phyloP scores from a whole-genome alignment of 2,888 invertebrate genomes.

The Orthonychiurus folsomi region DNA sequence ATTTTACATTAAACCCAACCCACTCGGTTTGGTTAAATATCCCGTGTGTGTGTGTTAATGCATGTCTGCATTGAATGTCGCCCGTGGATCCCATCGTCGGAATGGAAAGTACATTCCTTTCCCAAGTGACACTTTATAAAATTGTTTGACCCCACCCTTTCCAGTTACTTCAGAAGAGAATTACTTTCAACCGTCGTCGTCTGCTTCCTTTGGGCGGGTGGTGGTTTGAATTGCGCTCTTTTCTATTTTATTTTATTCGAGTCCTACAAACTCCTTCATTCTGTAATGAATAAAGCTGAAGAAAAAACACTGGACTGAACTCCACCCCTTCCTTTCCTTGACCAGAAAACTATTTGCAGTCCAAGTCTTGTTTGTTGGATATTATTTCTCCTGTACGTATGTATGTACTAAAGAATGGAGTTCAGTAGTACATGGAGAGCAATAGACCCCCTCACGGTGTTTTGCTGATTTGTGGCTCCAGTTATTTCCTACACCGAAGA shows the following conservation, averaged over 20 bases:
- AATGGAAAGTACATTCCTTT: not conserved
- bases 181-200: no score
- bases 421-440: not conserved
- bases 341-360: not conserved
- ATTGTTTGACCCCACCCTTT: not conserved
- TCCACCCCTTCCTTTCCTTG: not conserved
- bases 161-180: no score
- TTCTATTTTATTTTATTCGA: not conserved
- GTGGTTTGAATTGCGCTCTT: not conserved
- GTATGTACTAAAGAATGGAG: not conserved
- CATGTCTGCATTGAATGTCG: no score
- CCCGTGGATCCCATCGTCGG: not conserved
- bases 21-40: no score
- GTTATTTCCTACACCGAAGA: not conserved
- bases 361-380: no score
- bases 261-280: no score
- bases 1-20: no score
- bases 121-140: not conserved
- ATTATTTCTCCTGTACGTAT: no score
- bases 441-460: not conserved
- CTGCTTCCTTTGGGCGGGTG: no score
- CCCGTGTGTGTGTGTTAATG: no score
- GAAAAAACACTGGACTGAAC: not conserved
- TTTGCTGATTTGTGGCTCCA: not conserved
- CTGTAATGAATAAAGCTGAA: not conserved